Conservation (phyloP, 2,888 invertebrate genomes). For the Chelonus formosanus region DNA sequence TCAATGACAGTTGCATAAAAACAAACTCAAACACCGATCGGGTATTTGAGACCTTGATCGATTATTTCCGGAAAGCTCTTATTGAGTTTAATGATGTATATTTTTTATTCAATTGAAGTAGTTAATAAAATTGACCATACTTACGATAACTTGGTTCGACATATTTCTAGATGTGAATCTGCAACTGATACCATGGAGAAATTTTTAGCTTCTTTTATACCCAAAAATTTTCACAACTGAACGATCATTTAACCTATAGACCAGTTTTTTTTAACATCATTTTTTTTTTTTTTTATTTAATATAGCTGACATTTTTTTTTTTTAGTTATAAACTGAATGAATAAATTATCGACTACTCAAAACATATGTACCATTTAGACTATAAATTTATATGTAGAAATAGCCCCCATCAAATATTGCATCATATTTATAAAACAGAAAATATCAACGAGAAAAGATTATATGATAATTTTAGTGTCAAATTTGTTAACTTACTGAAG, state of each 20-base stretch:
- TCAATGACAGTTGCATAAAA: constrained; percentile 33
- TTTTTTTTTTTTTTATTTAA: not conserved
- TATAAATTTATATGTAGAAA: no score
- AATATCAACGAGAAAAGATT: no score
- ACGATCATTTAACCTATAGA: constrained; percentile 13
- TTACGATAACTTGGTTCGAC: constrained; percentile 13
- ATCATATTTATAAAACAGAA: no score
- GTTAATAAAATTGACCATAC: constrained; percentile 1
- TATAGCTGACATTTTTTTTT: constrained; percentile 3
- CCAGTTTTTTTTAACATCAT: constrained; percentile 17
- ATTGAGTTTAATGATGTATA: constrained; percentile 3
- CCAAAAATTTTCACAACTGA: constrained; percentile 4
- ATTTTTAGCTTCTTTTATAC: constrained; percentile 26
- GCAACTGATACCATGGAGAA: constrained; percentile 21
- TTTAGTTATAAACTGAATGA: not conserved
- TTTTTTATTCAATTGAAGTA: not conserved
- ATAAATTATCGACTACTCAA: not conserved
- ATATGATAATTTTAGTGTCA: no score
- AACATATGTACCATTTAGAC: no score
- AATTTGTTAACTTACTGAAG: no score
- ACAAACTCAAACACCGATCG: constrained; percentile 15
- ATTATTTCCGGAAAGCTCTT: constrained; percentile 23
- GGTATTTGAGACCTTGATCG: constrained; percentile 25
- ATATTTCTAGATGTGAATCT: constrained; percentile 10
- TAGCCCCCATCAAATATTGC: no score